phyloP scores from a whole-genome alignment of 2,113 vertebrate genomes.

The Cyphomyrus plagiostoma region DNA sequence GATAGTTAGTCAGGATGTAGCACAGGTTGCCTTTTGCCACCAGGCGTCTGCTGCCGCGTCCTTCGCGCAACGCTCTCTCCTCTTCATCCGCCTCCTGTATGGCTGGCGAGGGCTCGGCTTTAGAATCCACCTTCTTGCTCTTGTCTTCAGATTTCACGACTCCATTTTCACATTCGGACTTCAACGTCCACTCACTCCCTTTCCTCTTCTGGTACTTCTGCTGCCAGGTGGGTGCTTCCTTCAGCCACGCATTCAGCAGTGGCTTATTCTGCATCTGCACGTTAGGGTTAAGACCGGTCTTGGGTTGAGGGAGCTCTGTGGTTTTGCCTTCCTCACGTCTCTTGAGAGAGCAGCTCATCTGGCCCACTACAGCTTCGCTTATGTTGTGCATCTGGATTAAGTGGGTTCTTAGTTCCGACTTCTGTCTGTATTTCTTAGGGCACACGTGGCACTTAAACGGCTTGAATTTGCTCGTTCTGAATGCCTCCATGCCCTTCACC shows the following conservation, averaged over 20 bases:
- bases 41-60: slow-evolving; percentile 77
- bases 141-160: slow-evolving; percentile 16
- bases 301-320: slow-evolving; percentile 29
- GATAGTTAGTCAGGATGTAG: slow-evolving; percentile 85
- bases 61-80: slow-evolving; percentile 46
- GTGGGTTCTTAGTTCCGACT: slow-evolving; percentile 76
- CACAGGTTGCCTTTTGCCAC: slow-evolving; percentile 84
- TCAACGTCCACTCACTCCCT: not conserved
- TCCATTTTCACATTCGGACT: slow-evolving; percentile 34
- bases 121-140: slow-evolving; percentile 11
- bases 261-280: slow-evolving; percentile 18
- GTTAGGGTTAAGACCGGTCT: slow-evolving; percentile 28
- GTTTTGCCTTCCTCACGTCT: slow-evolving; percentile 30
- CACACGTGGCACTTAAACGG: slow-evolving; percentile 92
- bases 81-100: slow-evolving; percentile 29
- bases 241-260: slow-evolving; percentile 27
- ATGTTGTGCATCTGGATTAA: slow-evolving; percentile 78
- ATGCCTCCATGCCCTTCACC: slow-evolving; percentile 74
- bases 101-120: slow-evolving; percentile 28
- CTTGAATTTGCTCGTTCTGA: slow-evolving; percentile 73
- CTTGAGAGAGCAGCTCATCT: slow-evolving; percentile 38
- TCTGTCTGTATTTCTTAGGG: slow-evolving; percentile 78
- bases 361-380: slow-evolving; percentile 50
- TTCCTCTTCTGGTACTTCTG: slow-evolving; percentile 33
- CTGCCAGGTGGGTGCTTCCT: slow-evolving; percentile 28